A percentile compares a stretch with the other conserved stretches of the same genome.
phyloP scores from a whole-genome alignment of 2,113 vertebrate genomes.

The Australoheros scitulus region DNA sequence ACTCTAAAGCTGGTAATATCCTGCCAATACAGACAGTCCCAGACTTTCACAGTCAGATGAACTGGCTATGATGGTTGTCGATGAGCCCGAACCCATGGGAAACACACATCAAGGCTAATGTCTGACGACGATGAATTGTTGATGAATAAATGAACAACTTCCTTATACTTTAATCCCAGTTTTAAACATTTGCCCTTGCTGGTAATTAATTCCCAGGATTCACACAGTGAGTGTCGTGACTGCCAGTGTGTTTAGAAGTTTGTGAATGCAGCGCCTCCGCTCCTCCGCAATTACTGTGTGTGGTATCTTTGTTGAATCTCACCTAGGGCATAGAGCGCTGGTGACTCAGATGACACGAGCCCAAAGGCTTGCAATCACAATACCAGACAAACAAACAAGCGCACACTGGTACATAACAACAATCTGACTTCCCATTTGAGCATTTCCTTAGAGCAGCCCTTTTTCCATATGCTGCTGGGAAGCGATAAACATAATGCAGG shows the following conservation, averaged over 20 bases:
- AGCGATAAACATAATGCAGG: neutral
- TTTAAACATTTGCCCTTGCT: conserved; percentile 44
- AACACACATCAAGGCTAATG: conserved; percentile 28
- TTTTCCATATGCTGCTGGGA: neutral
- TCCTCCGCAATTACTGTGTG: neutral
- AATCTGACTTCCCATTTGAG: neutral
- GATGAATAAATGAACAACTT: conserved; percentile 65
- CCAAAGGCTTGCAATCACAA: conserved; percentile 7
- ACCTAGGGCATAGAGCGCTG: conserved; percentile 7
- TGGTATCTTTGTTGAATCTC: conserved; percentile 9
- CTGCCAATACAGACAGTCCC: conserved; percentile 10
- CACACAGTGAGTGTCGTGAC: conserved; percentile 16
- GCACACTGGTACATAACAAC: neutral
- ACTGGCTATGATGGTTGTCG: conserved; percentile 19
- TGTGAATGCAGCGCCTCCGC: conserved; percentile 1
- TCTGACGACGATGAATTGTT: conserved; percentile 25
- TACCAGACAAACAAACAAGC: neutral
- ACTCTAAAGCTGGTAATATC: conserved; percentile 43
- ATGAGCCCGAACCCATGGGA: neutral
- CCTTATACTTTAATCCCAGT: conserved; percentile 25
- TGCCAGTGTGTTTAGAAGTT: conserved; percentile 6
- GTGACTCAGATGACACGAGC: conserved; percentile 42
- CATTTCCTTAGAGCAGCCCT: neutral
- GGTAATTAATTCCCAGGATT: conserved; percentile 67
- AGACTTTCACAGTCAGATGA: conserved; percentile 4